A percentile compares a stretch with the other conserved stretches of the same genome.
These are phyloP conservation scores for Aphyosemion australe DNA, from an alignment of 2,113 vertebrate genomes.

Conservation along the genomic window DNA sequence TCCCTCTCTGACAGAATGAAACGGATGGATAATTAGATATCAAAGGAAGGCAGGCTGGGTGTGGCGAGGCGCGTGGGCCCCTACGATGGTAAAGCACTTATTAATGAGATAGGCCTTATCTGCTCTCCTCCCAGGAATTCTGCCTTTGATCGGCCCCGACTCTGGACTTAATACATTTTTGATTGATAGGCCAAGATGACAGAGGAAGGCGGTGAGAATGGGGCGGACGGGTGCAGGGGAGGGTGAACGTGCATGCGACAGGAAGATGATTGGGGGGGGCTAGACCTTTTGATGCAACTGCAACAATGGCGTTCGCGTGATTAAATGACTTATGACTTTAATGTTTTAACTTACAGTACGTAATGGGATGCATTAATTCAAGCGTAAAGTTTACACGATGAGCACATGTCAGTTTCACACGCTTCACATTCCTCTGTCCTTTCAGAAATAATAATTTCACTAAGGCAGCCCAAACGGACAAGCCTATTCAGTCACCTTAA, in stretches of 20 bases:
- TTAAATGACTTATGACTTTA: constrained; percentile 70
- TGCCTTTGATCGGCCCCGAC: constrained; percentile 84
- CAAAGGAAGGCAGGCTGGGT: constrained; percentile 82
- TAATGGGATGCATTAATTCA: constrained; percentile 31
- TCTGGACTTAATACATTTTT: constrained; percentile 86
- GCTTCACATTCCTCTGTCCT: constrained; percentile 46
- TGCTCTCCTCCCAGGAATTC: constrained; percentile 84
- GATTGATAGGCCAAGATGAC: constrained; percentile 85
- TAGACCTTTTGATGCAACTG: constrained; percentile 61
- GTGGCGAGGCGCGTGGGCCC: constrained; percentile 72
- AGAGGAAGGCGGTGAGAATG: constrained; percentile 72
- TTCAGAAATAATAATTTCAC: constrained; percentile 65
- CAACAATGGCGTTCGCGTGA: constrained; percentile 76
- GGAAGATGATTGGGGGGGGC: constrained; percentile 38
- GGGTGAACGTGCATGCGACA: constrained; percentile 26
- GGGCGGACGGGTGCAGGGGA: constrained; percentile 54
- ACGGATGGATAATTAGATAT: constrained; percentile 85
- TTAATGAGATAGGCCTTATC: constrained; percentile 87
- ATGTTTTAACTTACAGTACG: constrained; percentile 35
- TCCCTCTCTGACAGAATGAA: constrained; percentile 78
- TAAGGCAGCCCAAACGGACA: constrained; percentile 63
- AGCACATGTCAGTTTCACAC: constrained; percentile 40
- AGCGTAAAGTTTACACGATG: constrained; percentile 20
- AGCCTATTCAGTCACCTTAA: constrained; percentile 73
- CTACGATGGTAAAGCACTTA: constrained; percentile 84